phyloP scores from a whole-genome alignment of 2,797 vertebrate species.

The Hafferia zeledoni region DNA sequence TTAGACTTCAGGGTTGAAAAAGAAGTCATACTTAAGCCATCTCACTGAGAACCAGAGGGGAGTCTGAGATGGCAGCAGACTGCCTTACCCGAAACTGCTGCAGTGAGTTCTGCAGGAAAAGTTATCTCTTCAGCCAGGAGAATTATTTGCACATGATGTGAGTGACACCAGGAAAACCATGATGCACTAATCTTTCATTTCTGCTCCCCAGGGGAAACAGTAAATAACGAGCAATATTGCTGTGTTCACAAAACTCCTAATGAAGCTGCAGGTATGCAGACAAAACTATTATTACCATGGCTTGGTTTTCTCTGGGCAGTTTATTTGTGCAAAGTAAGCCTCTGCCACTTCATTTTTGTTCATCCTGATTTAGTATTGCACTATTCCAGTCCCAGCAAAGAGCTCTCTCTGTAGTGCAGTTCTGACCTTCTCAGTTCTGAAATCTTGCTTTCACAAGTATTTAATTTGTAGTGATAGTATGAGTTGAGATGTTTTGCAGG shows the following conservation, averaged over 20 bases:
- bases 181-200: not conserved
- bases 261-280: not conserved
- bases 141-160: not conserved
- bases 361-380: accelerated
- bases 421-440: not conserved
- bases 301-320: not conserved
- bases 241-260: not conserved
- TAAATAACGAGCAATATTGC: not conserved
- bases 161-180: accelerated
- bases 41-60: not conserved
- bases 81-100: not conserved
- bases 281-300: not conserved
- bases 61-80: not conserved
- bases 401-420: not conserved
- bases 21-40: not conserved
- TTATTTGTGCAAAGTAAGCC: not conserved
- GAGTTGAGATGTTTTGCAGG: not conserved
- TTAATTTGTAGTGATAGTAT: not conserved
- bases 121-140: not conserved
- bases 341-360: not conserved
- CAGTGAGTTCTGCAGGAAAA: not conserved
- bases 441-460: not conserved
- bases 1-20: not conserved
- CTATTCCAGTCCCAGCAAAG: not conserved
- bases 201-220: not conserved